Conservation (phyloP, 2,797 vertebrate genomes). For the Cirrhinus mrigala region DNA sequence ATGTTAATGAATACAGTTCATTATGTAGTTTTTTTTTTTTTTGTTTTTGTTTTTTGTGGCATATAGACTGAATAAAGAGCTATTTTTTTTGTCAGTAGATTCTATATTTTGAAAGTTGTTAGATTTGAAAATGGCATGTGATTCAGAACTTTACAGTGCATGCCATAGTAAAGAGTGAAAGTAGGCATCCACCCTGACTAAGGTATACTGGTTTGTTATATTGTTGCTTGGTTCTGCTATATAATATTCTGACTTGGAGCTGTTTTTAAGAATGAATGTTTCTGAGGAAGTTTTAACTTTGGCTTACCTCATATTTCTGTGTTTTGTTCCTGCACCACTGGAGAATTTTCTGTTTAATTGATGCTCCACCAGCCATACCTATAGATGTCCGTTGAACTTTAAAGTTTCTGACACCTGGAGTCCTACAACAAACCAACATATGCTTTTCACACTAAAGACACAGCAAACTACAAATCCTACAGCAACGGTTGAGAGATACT, state of each 20-base stretch:
- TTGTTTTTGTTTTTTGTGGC: no score
- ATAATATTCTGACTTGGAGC: not conserved
- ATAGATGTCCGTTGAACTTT: conserved; percentile 86
- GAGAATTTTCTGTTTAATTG: conserved; percentile 96
- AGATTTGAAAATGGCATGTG: no score
- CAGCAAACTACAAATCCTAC: not conserved
- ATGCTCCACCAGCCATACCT: conserved; percentile 83
- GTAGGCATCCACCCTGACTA: not conserved
- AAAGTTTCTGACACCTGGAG: conserved; percentile 74
- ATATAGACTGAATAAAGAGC: no score
- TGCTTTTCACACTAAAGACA: conserved; percentile 13
- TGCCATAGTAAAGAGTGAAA: no score
- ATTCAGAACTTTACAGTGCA: no score
- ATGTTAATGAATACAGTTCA: not conserved
- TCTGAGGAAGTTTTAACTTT: not conserved
- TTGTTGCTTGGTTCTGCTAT: not conserved
- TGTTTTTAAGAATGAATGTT: not conserved
- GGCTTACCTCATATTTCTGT: conserved; percentile 87
- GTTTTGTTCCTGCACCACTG: conserved; percentile 97
- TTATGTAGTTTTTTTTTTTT: no score
- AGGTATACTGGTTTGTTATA: not conserved
- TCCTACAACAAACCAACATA: conserved; percentile 68
- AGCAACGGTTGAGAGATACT: not conserved
- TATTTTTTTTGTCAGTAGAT: no score
- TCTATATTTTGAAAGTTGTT: no score